Conservation (phyloP, 2,113 vertebrate genomes). For the Furnarius figulus region DNA sequence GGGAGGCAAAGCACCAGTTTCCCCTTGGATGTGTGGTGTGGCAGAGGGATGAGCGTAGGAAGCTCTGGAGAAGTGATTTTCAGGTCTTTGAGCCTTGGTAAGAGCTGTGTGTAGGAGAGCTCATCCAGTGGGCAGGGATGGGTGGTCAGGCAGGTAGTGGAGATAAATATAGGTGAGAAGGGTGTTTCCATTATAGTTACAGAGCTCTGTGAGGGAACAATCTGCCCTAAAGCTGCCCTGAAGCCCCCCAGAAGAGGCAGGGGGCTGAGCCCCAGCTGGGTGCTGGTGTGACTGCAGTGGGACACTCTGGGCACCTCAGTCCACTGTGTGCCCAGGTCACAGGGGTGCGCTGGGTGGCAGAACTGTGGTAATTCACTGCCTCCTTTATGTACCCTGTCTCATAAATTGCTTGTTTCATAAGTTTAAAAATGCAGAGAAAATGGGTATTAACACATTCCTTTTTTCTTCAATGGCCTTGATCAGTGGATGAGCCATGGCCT, state of each 20-base stretch:
- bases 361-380: neutral
- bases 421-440: neutral
- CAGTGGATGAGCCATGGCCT: neutral
- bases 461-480: neutral
- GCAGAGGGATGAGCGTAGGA: neutral
- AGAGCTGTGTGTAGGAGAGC: neutral
- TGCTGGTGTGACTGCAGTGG: neutral
- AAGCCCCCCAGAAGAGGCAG: neutral
- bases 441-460: accelerated
- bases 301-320: accelerated
- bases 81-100: neutral
- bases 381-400: neutral
- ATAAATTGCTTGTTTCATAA: neutral
- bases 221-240: neutral
- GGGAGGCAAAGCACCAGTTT: neutral
- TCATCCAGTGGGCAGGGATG: neutral
- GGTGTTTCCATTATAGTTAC: neutral
- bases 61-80: neutral
- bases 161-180: neutral
- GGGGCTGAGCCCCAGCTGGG: neutral
- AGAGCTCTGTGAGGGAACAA: neutral
- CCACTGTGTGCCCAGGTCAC: neutral
- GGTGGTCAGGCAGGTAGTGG: neutral
- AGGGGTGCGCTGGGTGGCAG: neutral
- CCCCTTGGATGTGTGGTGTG: neutral